Evolutionary conservation across 2,113 vertebrate genomes (phyloP), one percentile per base, ranked within the genome.

Genomic region (Archocentrus centrarchus): DNA sequence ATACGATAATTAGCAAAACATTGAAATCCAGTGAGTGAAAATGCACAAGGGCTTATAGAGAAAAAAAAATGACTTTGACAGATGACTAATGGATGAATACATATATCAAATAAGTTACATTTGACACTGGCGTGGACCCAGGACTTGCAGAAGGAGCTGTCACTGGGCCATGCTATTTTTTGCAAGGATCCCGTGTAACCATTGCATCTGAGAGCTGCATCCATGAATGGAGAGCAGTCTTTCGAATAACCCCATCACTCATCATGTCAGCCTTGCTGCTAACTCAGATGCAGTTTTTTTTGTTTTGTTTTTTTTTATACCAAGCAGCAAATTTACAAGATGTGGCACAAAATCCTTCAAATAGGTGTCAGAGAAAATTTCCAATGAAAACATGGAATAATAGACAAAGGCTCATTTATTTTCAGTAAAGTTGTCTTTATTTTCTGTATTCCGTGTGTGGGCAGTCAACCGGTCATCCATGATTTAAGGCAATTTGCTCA

Each of bases 1-100:
- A 92, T 92, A 86, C 68, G 79, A 90, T 93, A 87, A 91, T 94
- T 93, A 92, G 91, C 64, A 35, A 84, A 77, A 75, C 82, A 89
- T 86, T 93, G 82, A 85, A 88, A 89, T 93, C 87, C 84, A 77
- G 66, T 89, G 80, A 85, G 81, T 83, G 55, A 39, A 89, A 88
- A 83, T 86, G 87, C 64, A 70, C 79, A 77, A 35, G 80, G 87
- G 81, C 91, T 62, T 39, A n/a, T 30, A 81, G 11, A 47, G 44
- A 35, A 76, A 39, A 87, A 84, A 63, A 80, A 35, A 50, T 88
- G 82, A 91, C 84, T 88, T 90, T 94, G 88, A 91, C 89, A 92
- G 93, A 94, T 91, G 80, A 79, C 91, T 93, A 57, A 7, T 87
- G 92, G 93, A 94, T 92, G 87, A 95, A 88, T 89, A 86, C 85